Evolutionary conservation across 2,888 invertebrate genomes (phyloP).

Genomic region (Drosophila peninsularis): DNA sequence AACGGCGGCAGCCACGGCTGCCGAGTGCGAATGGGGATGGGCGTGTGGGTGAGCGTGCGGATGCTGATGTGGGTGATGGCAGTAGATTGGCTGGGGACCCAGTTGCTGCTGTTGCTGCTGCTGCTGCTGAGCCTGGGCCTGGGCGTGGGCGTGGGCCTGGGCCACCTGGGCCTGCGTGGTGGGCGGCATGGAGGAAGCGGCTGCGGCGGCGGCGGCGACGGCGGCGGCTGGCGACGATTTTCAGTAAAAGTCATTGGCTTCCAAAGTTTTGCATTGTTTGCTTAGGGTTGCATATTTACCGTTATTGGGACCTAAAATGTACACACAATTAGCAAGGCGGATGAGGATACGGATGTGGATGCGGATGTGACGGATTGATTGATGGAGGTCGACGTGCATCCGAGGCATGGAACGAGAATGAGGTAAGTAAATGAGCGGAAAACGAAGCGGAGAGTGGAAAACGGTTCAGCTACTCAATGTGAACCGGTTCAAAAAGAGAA

Average conservation of each 20-base stretch:
- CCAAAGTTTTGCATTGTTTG: slow-evolving; percentile 97
- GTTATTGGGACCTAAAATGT: slow-evolving; percentile 88
- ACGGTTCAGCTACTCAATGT: neutral
- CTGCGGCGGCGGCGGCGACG: slow-evolving; percentile 84
- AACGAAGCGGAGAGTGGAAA: neutral
- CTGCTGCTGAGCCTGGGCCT: slow-evolving; percentile 45
- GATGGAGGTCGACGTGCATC: slow-evolving; percentile 30
- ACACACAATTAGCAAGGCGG: slow-evolving; percentile 75
- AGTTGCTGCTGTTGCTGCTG: slow-evolving; percentile 70
- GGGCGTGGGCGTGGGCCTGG: slow-evolving; percentile 49
- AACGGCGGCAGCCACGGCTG: slow-evolving; percentile 85
- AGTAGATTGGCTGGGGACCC: slow-evolving; percentile 84
- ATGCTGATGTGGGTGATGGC: slow-evolving; percentile 85
- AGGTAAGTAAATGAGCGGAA: slow-evolving; percentile 17
- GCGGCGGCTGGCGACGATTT: slow-evolving; percentile 87
- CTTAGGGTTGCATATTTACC: slow-evolving; percentile 97
- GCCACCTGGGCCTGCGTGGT: slow-evolving; percentile 81
- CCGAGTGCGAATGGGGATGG: slow-evolving; percentile 84
- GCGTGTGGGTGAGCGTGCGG: slow-evolving; percentile 82
- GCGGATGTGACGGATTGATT: slow-evolving; percentile 44
- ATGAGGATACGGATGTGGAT: slow-evolving; percentile 64
- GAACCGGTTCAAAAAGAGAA: neutral
- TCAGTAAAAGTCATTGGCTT: slow-evolving; percentile 98
- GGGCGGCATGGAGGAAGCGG: slow-evolving; percentile 72
- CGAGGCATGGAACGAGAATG: slow-evolving; percentile 56